Base-by-base conservation (phyloP, 2,888 invertebrate species). In the Cancer borealis region DNA sequence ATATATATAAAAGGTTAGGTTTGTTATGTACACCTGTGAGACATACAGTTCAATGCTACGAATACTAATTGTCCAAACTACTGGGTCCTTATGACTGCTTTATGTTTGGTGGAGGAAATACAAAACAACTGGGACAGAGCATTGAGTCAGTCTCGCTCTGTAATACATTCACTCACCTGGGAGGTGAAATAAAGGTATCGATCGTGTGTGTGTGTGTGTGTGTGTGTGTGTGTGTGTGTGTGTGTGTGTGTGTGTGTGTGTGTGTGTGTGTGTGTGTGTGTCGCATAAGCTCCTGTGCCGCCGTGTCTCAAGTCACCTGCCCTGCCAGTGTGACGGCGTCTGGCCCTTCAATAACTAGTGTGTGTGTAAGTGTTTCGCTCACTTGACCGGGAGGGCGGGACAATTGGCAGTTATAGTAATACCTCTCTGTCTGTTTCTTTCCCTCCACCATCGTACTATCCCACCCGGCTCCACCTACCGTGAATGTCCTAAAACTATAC, bases 181-280 rank as follows among this genome's bases (percentile, higher is more conserved):
- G 45, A 46, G 8, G 12, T 45, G 45, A 4, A 45, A 21, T 46
- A 45, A 45, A 45, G 14, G 88, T 46, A 47, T 45, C 88, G 39
- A 47, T 46, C 21, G 46, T 45, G n/a, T 45, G 45, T 45, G 88
- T 79, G 73, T 79, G 73, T 26, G 26, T 79, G 73, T 88, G 21
- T 45, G 45, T 87, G 45, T 87, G 45, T 88, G 30, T 88, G 30
- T 87, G 87, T 87, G 87, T 90, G 89, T 89, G 89, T 89, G 49
- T 54, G 54, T 45, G n/a, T 45, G 88, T 79, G 73, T 79, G 73
- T 26, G 26, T 79, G 73, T 88, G 21, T 45, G 45, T 87, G 45
- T 87, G 45, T 88, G 30, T 88, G 30, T 87, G 87, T 87, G 87
- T 90, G 87, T 90, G 90, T 90, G 90, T 90, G 54, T 54, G 54